Evolutionary conservation across 2,113 vertebrate genomes (phyloP).

Genomic region (Phylloscopus whistleri): DNA sequence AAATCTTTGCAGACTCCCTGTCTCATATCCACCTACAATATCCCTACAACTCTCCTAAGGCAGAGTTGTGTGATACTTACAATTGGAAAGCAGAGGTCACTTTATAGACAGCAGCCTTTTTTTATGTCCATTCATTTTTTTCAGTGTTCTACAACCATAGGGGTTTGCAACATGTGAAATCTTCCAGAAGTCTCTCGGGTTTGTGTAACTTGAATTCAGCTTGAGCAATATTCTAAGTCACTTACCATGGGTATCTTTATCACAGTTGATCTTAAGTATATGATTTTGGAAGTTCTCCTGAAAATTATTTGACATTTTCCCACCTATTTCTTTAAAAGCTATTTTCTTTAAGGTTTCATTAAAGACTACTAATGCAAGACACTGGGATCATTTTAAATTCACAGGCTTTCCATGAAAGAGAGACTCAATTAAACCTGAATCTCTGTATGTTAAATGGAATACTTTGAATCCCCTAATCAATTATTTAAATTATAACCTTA

Average conservation of each 20-base stretch:
- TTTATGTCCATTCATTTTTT: not conserved
- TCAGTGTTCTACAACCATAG: not conserved
- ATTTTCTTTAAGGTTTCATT: not conserved
- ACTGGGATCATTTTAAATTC: not conserved
- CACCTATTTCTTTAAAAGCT: not conserved
- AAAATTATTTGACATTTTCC: not conserved
- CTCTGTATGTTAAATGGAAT: not conserved
- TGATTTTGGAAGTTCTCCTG: not conserved
- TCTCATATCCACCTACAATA: not conserved
- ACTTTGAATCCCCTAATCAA: not conserved
- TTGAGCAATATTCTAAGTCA: not conserved
- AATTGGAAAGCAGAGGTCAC: not conserved
- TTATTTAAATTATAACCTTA: conserved; percentile 5
- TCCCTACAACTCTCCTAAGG: not conserved
- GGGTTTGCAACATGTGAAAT: not conserved
- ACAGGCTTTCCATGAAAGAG: not conserved
- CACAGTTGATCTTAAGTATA: not conserved
- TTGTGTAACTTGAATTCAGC: not conserved
- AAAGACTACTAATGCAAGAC: not conserved
- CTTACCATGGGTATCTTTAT: not conserved
- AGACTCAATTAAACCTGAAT: not conserved
- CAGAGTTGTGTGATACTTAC: not conserved
- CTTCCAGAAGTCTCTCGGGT: not conserved
- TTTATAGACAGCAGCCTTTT: not conserved
- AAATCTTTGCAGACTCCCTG: not conserved